These are phyloP conservation scores for Acrocephalus kingi DNA, from an alignment of 2,113 vertebrate genomes.

Conservation along the genomic window DNA sequence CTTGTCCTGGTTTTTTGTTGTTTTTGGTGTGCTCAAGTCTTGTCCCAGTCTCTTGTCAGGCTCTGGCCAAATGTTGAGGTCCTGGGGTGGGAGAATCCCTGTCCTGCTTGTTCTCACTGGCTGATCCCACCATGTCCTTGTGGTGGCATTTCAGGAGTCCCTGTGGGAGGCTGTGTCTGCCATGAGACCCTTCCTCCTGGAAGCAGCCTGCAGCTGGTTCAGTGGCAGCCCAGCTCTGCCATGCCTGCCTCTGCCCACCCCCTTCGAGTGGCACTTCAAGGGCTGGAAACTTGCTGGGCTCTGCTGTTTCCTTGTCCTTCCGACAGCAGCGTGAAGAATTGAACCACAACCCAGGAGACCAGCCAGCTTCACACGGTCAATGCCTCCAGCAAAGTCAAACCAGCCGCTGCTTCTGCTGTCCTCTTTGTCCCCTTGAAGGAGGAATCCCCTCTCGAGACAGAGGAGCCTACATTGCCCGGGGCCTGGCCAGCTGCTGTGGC, in stretches of 20 bases:
- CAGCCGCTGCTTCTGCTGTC: neutral
- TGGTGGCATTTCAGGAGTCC: neutral
- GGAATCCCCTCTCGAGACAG: conserved; percentile 31
- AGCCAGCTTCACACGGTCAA: conserved; percentile 1
- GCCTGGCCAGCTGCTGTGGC: conserved; percentile 7
- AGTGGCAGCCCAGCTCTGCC: neutral
- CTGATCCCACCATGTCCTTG: neutral
- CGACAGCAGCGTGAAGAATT: neutral
- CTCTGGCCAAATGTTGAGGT: neutral
- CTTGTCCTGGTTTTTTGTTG: neutral
- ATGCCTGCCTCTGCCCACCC: neutral
- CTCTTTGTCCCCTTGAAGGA: conserved; percentile 61
- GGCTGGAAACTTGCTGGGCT: conserved; percentile 56
- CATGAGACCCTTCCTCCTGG: neutral
- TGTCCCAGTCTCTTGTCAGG: neutral
- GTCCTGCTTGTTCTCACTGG: neutral
- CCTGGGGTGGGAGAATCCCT: neutral
- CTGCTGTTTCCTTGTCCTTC: conserved; percentile 24
- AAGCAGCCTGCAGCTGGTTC: accelerated
- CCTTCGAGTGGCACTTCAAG: neutral
- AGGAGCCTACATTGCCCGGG: conserved; percentile 14
- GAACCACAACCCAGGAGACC: conserved; percentile 62
- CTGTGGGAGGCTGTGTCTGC: neutral
- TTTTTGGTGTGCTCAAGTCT: neutral
- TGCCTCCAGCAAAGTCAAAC: conserved; percentile 69